Evolutionary conservation across 2,113 vertebrate species (phyloP), one percentile per base, ranked within the genome.

Genomic region (Corythaeola cristata): DNA sequence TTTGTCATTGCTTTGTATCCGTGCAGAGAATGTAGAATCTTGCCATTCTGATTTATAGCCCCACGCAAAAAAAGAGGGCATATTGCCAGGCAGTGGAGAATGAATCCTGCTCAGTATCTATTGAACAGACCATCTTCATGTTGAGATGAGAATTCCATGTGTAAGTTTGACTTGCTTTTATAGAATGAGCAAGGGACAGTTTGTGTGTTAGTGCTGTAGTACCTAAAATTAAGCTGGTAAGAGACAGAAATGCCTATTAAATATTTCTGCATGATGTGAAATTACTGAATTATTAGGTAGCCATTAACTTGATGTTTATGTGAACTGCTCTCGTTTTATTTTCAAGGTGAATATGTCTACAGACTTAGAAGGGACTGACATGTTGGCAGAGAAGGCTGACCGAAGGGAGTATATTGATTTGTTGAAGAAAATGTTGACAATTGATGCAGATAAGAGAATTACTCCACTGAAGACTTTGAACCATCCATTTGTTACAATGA

Each of bases 391-490:
- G 98, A 99, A 99, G 97, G 99, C 99, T 12, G 99, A 99, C 97
- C 97, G 99, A 50, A 99, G 99, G 95, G 99, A 99, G 95, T 99
- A 99, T 84, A 99, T 99, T 91, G 99, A 99, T 97, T 98, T 99
- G 97, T 98, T 99, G 96, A 99, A 99, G 98, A 99, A 99, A 98
- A 99, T 99, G 99, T 98, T 99, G 96, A 99, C 99, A 6, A 99
- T 99, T 78, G 99, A 99, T 93, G 99, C 99, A 69, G 99, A 99
- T 98, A 99, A 99, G 97, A 98, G 99, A 87, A 98, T 99, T 97
- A 99, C 99, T 63, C 99, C 99, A 91, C 98, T 99, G 98, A 99
- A 99, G 98, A 99, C 99, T 47, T 99, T 99, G 85, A 99, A 99
- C 98, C 99, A 99, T 96, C 98, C 99, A 0, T 99, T 99, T 96